Evolutionary conservation across 2,888 invertebrate species (phyloP).

Genomic region (Dioctria rufipes): DNA sequence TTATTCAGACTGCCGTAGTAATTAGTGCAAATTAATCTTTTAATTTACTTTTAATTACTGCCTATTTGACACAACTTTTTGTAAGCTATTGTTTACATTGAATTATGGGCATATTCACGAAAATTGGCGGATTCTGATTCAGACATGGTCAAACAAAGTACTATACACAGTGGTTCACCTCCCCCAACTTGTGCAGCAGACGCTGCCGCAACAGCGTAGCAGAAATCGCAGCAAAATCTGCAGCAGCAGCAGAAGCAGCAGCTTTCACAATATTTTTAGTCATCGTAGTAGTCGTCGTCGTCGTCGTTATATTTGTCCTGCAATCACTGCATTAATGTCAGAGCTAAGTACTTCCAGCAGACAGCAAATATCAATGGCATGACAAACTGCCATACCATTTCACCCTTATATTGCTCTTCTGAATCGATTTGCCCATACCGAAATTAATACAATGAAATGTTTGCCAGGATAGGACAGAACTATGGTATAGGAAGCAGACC

Average conservation of each 20-base stretch:
- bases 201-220: too few species aligned
- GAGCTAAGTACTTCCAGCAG: slow-evolving; percentile 37
- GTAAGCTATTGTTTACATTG: slow-evolving; percentile 22
- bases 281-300: too few species aligned
- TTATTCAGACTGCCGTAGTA: neutral
- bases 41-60: slow-evolving; percentile 36
- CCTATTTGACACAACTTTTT: slow-evolving; percentile 15
- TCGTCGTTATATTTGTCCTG: slow-evolving; percentile 29
- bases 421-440: slow-evolving; percentile 29
- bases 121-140: slow-evolving; percentile 13
- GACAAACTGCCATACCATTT: slow-evolving; percentile 32
- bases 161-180: neutral
- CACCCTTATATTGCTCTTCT: slow-evolving; percentile 19
- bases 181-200: neutral
- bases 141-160: slow-evolving; percentile 22
- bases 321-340: slow-evolving; percentile 46
- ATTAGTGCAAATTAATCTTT: slow-evolving; percentile 26
- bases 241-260: too few species aligned
- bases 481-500: neutral
- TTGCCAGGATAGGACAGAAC: neutral
- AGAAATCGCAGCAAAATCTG: too few species aligned
- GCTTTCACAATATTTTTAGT: too few species aligned
- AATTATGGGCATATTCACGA: slow-evolving; percentile 21
- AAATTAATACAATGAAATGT: slow-evolving; percentile 22
- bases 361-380: slow-evolving; percentile 35